Evolutionary conservation across 2,888 invertebrate species (phyloP).

Genomic region (Mesorhabditis belari): DNA sequence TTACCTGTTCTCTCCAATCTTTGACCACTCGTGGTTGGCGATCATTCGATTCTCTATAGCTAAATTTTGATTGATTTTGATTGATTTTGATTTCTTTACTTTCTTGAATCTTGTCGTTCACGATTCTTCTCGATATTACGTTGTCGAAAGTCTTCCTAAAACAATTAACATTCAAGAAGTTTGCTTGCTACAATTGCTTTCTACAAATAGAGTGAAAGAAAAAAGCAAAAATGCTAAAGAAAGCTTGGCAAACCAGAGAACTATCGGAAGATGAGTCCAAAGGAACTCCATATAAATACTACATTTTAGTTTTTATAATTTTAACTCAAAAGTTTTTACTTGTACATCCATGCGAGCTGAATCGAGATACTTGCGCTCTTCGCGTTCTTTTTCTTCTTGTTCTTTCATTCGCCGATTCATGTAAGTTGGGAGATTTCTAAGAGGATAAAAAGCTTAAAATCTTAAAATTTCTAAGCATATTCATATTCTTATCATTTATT

Average conservation of each 20-base stretch:
- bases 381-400: slow-evolving; percentile 4
- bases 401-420: slow-evolving; percentile 24
- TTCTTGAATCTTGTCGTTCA: neutral
- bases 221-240: too few species aligned
- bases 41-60: neutral
- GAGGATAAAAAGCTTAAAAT: neutral
- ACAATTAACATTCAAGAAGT: too few species aligned
- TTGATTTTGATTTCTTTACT: neutral
- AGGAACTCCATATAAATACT: too few species aligned
- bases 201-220: too few species aligned
- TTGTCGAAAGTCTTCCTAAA: neutral
- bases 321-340: neutral
- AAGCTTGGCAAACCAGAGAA: too few species aligned
- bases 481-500: neutral
- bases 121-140: neutral
- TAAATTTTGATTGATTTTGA: neutral
- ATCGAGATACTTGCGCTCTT: slow-evolving; percentile 1
- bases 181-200: too few species aligned
- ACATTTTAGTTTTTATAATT: too few species aligned
- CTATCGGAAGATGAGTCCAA: too few species aligned
- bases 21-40: neutral
- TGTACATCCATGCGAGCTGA: neutral
- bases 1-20: neutral
- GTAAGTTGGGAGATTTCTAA: slow-evolving; percentile 24
- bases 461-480: neutral